These are phyloP conservation scores for Venustaconcha ellipsiformis DNA, from an alignment of 1,140 invertebrate species.

Conservation along the genomic window DNA sequence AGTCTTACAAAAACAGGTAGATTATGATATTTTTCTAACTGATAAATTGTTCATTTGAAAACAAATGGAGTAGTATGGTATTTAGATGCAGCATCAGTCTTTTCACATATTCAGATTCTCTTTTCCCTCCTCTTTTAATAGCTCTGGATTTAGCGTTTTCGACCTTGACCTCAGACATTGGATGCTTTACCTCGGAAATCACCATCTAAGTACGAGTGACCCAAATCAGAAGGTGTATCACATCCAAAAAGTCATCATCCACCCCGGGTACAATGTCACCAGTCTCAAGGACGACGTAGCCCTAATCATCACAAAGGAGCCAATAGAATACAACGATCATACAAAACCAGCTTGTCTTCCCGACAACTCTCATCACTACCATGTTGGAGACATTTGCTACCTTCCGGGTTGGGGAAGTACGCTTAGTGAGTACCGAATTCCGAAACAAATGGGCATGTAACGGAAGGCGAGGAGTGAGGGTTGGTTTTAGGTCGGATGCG, in stretches of 20 bases:
- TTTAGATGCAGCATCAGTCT: too few species aligned
- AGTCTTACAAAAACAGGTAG: too few species aligned
- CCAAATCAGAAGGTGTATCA: slow-evolving; percentile 25
- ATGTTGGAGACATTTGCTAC: slow-evolving; percentile 19
- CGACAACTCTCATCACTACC: slow-evolving; percentile 13
- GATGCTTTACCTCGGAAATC: slow-evolving; percentile 12
- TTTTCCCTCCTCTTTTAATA: too few species aligned
- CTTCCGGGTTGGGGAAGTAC: slow-evolving; percentile 22
- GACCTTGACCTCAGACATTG: slow-evolving; percentile 18
- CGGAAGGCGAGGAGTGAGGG: too few species aligned
- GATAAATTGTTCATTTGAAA: too few species aligned
- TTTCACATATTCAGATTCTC: too few species aligned
- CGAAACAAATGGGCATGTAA: too few species aligned
- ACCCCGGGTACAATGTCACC: slow-evolving; percentile 21
- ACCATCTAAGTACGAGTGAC: slow-evolving; percentile 11
- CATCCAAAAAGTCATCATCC: slow-evolving; percentile 13
- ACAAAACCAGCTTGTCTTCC: slow-evolving; percentile 17
- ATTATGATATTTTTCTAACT: too few species aligned
- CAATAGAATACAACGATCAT: slow-evolving; percentile 24
- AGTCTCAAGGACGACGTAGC: slow-evolving; percentile 27
- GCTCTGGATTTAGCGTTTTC: background rate
- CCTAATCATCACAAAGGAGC: slow-evolving; percentile 3
- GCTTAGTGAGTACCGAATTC: background rate
- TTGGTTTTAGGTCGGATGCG: too few species aligned
- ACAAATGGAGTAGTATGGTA: too few species aligned